Percentiles rank a stretch among this genome's conserved stretches.
Evolutionary conservation across 2,888 invertebrate genomes (phyloP).

Genomic region (Athripsodes cinereus): DNA sequence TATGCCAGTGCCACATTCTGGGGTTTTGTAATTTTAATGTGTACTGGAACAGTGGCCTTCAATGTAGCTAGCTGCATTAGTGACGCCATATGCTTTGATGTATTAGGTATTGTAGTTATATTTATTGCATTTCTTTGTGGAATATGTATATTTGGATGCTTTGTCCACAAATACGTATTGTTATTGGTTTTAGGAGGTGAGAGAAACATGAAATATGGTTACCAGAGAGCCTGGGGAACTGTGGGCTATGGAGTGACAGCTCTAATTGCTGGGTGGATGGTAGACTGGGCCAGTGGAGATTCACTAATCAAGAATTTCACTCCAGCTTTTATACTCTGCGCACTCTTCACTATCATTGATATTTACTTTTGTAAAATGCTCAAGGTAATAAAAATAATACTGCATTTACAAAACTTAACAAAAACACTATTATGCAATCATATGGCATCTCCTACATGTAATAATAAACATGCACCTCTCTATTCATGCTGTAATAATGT

Average conservation of each 20-base stretch:
- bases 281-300: slow-evolving; percentile 57
- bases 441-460: no score
- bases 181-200: slow-evolving; percentile 50
- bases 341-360: slow-evolving; percentile 59
- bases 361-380: slow-evolving; percentile 59
- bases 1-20: slow-evolving; percentile 63
- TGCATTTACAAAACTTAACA: no score
- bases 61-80: slow-evolving; percentile 83
- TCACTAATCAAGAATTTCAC: slow-evolving; percentile 56
- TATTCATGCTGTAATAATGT: no score
- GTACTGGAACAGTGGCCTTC: slow-evolving; percentile 70
- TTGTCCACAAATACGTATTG: no score
- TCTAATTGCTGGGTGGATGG: slow-evolving; percentile 60
- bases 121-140: no score
- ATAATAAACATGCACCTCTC: no score
- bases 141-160: no score
- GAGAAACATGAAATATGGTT: slow-evolving; percentile 64
- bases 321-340: slow-evolving; percentile 64
- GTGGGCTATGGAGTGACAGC: slow-evolving; percentile 74
- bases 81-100: slow-evolving; percentile 87
- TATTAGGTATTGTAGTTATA: slow-evolving; percentile 72
- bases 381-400: no score
- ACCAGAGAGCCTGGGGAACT: slow-evolving; percentile 78
- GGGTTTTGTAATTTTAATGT: slow-evolving; percentile 66
- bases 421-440: no score